phyloP scores from a whole-genome alignment of 2,888 invertebrate genomes.

The Aspidapion aeneum region DNA sequence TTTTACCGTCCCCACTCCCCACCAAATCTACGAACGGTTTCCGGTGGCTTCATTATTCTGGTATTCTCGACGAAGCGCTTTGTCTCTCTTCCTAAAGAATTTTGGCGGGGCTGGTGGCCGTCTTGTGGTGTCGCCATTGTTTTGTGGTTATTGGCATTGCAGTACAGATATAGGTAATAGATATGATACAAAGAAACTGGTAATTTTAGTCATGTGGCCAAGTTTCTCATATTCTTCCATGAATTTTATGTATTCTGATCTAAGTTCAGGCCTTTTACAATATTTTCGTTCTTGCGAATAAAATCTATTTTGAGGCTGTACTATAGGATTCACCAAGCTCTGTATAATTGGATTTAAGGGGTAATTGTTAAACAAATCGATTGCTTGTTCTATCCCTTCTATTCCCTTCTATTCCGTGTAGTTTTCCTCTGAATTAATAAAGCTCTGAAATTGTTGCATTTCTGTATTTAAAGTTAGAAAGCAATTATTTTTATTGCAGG shows the following conservation, averaged over 20 bases:
- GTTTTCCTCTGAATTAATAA: not conserved
- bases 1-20: no score
- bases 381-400: not conserved
- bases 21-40: no score
- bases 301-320: not conserved
- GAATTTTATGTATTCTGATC: not conserved
- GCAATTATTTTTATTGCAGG: not conserved
- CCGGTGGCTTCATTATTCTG: no score
- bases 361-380: not conserved
- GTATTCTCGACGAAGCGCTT: no score
- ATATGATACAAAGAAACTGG: not conserved
- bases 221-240: constrained; percentile 4
- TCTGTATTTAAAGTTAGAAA: not conserved
- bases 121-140: no score
- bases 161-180: no score
- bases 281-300: not conserved
- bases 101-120: no score
- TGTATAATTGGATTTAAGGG: not conserved
- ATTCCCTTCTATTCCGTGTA: not conserved
- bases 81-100: no score
- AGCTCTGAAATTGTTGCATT: not conserved
- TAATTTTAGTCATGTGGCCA: constrained; percentile 9
- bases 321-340: not conserved
- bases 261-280: not conserved
- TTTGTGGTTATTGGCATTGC: no score